These are phyloP conservation scores for Noctua fimbriata DNA, from an alignment of 2,888 invertebrate genomes.

Conservation along the genomic window DNA sequence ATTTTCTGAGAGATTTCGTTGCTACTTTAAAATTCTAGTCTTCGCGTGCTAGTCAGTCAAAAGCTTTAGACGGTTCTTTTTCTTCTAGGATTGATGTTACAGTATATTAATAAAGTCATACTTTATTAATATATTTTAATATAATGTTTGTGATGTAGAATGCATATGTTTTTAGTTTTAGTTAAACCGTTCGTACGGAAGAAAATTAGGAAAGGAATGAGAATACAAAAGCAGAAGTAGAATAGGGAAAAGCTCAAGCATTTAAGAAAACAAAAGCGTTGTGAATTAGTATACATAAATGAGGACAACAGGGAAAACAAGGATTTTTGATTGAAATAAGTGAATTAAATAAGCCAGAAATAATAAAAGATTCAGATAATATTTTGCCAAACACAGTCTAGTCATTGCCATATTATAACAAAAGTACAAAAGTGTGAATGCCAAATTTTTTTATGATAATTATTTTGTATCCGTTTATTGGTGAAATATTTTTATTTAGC, in stretches of 20 bases:
- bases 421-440: constrained; percentile 80
- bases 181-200: background rate
- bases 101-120: background rate
- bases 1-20: constrained; percentile 46
- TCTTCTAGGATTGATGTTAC: background rate
- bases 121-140: background rate
- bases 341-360: background rate
- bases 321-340: background rate
- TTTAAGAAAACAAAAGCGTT: constrained; percentile 17
- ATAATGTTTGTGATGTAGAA: constrained; percentile 4
- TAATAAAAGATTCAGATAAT: constrained; percentile 38
- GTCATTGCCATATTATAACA: constrained; percentile 66
- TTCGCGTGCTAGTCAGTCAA: constrained; percentile 6
- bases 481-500: constrained; percentile 60
- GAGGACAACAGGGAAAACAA: background rate
- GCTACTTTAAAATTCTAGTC: background rate
- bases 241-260: constrained; percentile 9
- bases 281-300: constrained; percentile 20
- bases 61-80: constrained; percentile 6
- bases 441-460: constrained; percentile 77
- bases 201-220: background rate
- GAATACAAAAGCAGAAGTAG: background rate
- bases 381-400: constrained; percentile 63
- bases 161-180: background rate
- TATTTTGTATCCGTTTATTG: constrained; percentile 60